A percentile compares a stretch with the other conserved stretches of the same genome.
Evolutionary conservation across 23 tunicate genomes (phyloP).

Genomic region (Ciona savignyi): DNA sequence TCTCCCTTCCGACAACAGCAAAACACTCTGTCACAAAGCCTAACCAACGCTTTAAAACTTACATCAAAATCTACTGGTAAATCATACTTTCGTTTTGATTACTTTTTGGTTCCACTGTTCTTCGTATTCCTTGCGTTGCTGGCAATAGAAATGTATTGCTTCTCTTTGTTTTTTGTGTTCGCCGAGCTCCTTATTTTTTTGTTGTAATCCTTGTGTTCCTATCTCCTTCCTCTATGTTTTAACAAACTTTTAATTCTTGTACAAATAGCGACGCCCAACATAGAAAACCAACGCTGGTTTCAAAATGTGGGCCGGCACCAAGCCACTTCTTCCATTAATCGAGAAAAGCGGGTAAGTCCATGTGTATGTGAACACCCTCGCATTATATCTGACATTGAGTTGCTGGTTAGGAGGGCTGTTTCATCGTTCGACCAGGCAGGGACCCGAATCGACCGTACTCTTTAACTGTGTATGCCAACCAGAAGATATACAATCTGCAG

Average conservation of each 20-base stretch:
- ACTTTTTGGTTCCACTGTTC: no score
- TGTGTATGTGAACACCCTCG: not conserved
- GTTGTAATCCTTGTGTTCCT: no score
- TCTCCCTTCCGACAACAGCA: no score
- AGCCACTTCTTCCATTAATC: not conserved
- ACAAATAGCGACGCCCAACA: no score
- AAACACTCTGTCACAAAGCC: no score
- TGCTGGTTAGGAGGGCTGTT: not conserved
- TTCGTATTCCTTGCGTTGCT: no score
- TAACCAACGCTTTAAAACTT: no score
- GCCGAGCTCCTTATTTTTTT: not conserved
- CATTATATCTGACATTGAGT: not conserved
- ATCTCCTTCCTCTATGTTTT: no score
- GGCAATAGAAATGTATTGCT: no score
- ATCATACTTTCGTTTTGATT: no score
- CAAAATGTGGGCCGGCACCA: not conserved
- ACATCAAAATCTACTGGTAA: no score
- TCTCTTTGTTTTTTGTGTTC: not conserved
- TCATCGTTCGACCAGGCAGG: slow-evolving; percentile 1
- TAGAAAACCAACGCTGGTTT: not conserved
- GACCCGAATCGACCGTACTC: not conserved
- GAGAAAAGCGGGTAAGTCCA: not conserved
- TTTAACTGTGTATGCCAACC: not conserved
- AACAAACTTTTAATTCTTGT: no score
- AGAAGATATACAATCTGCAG: not conserved